Conservation (phyloP, 2,888 invertebrate species). For the Drosophila sordidula region DNA sequence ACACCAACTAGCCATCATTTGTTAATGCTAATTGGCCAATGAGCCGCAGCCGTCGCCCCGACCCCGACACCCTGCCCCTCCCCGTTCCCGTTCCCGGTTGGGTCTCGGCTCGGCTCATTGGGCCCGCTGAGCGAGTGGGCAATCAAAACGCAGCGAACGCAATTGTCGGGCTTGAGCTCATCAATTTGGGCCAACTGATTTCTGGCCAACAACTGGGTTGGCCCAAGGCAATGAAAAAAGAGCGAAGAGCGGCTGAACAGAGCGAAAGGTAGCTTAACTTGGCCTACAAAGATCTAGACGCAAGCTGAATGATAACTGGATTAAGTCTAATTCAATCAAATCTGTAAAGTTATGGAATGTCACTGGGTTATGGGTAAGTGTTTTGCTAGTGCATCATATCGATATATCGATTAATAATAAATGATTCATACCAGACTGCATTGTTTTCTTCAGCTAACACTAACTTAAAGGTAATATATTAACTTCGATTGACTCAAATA, state of each 20-base stretch:
- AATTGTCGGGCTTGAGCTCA: slow-evolving; percentile 50
- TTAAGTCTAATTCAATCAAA: background rate
- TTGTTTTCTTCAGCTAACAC: no score
- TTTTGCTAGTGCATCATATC: background rate
- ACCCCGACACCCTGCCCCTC: background rate
- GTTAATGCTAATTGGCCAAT: slow-evolving; percentile 80
- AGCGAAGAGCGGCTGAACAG: background rate
- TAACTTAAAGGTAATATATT: no score
- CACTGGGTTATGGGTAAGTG: background rate
- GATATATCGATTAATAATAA: background rate
- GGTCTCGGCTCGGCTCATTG: slow-evolving; percentile 26
- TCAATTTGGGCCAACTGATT: slow-evolving; percentile 43
- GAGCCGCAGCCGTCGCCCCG: slow-evolving; percentile 42
- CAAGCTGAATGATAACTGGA: background rate
- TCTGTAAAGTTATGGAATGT: background rate
- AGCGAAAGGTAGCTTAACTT: background rate
- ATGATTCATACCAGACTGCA: background rate
- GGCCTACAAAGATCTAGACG: background rate
- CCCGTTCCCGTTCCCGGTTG: background rate
- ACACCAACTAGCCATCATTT: slow-evolving; percentile 79
- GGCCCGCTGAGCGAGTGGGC: slow-evolving; percentile 21
- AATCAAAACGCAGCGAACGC: slow-evolving; percentile 44
- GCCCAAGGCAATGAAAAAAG: background rate
- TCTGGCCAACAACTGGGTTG: slow-evolving; percentile 9
- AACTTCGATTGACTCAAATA: no score